Evolutionary conservation across 2,113 vertebrate genomes (phyloP).

Genomic region (Grus americana): DNA sequence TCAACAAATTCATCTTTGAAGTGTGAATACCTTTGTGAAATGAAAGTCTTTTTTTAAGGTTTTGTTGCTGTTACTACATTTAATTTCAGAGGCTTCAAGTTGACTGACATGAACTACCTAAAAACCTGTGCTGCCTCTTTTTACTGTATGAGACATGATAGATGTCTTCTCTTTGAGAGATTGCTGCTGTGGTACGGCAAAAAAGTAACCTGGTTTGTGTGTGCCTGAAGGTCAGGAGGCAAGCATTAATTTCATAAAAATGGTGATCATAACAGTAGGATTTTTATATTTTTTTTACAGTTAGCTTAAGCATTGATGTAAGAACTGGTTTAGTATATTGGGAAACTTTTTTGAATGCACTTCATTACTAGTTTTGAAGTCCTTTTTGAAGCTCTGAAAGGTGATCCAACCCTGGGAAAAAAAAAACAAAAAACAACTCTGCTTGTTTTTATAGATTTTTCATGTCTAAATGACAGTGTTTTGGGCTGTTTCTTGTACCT

Average conservation of each 20-base stretch:
- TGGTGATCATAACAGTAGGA: not conserved
- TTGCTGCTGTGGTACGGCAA: not conserved
- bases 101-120: not conserved
- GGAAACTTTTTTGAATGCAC: not conserved
- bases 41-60: not conserved
- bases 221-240: not conserved
- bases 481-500: not conserved
- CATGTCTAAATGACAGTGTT: not conserved
- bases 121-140: slow-evolving; percentile 8
- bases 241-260: not conserved
- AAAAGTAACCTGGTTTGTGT: not conserved
- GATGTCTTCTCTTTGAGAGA: not conserved
- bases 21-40: not conserved
- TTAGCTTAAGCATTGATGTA: not conserved
- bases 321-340: not conserved
- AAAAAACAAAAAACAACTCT: not conserved
- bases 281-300: not conserved
- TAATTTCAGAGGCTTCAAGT: slow-evolving; percentile 18
- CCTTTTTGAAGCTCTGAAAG: not conserved
- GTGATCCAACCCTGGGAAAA: not conserved
- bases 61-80: not conserved
- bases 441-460: not conserved
- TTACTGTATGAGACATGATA: not conserved
- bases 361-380: not conserved
- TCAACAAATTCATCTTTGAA: slow-evolving; percentile 2